phyloP scores from a whole-genome alignment of 1,140 invertebrate genomes.

The Chlorops oryzae region DNA sequence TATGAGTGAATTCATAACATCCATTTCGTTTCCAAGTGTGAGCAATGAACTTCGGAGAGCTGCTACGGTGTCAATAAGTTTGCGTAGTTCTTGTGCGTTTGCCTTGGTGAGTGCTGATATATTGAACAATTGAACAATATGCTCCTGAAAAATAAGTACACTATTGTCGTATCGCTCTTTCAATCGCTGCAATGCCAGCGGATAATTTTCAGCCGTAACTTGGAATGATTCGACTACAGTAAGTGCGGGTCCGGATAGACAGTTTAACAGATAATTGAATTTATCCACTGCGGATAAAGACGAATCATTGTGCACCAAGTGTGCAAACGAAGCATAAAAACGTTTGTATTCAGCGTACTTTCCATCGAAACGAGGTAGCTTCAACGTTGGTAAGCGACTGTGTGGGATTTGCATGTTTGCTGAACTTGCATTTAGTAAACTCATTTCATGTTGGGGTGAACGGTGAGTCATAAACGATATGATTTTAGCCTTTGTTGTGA shows the following conservation, averaged over 20 bases:
- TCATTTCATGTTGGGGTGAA: too few relatives aligned
- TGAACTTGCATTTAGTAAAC: too few relatives aligned
- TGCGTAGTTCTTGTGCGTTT: not conserved
- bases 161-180: conserved; percentile 10
- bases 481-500: too few relatives aligned
- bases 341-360: too few relatives aligned
- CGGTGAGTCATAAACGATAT: too few relatives aligned
- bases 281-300: too few relatives aligned
- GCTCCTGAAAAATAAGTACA: conserved; percentile 3
- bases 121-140: conserved; percentile 2
- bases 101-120: not conserved
- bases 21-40: conserved; percentile 4
- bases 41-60: conserved; percentile 3
- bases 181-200: conserved; percentile 1
- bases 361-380: too few relatives aligned
- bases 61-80: not conserved
- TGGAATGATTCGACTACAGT: conserved; percentile 7
- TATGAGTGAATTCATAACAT: conserved; percentile 5
- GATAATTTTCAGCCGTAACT: conserved; percentile 7
- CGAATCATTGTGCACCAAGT: too few relatives aligned
- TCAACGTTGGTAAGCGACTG: too few relatives aligned
- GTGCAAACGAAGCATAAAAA: too few relatives aligned
- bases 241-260: conserved; percentile 1
- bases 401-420: too few relatives aligned
- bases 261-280: too few relatives aligned